phyloP scores from a whole-genome alignment of 2,113 vertebrate species.

The Nibea albiflora region DNA sequence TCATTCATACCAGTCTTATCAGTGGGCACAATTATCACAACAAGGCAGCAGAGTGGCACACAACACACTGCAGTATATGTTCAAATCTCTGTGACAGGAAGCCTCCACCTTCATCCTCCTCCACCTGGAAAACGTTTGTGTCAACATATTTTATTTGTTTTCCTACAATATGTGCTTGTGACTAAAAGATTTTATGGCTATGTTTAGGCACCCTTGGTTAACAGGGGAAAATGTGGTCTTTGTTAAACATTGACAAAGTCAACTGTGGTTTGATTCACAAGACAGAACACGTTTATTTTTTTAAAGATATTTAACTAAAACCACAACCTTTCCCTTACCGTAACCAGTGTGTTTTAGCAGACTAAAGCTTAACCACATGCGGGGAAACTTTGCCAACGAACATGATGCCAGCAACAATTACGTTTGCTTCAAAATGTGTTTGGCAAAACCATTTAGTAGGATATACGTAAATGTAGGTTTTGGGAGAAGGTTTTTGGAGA shows the following conservation, averaged over 20 bases:
- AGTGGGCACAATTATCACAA: not conserved
- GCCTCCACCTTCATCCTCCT: not conserved
- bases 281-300: not conserved
- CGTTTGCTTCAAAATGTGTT: not conserved
- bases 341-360: slow-evolving; percentile 1
- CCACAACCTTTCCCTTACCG: not conserved
- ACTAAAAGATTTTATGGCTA: not conserved
- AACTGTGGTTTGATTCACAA: not conserved
- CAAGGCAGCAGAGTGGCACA: not conserved
- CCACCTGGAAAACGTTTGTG: not conserved
- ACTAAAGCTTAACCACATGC: not conserved
- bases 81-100: not conserved
- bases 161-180: not conserved
- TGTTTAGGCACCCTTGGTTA: not conserved
- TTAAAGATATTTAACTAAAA: slow-evolving; percentile 6
- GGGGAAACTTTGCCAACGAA: not conserved
- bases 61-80: not conserved
- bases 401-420: not conserved
- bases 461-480: too few relatives aligned
- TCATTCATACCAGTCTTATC: not conserved
- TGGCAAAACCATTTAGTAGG: too few relatives aligned
- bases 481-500: too few relatives aligned
- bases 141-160: not conserved
- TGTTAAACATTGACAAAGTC: slow-evolving; percentile 2
- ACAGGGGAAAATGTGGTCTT: not conserved